phyloP scores from a whole-genome alignment of 2,888 invertebrate species.

The Apantesis nais region DNA sequence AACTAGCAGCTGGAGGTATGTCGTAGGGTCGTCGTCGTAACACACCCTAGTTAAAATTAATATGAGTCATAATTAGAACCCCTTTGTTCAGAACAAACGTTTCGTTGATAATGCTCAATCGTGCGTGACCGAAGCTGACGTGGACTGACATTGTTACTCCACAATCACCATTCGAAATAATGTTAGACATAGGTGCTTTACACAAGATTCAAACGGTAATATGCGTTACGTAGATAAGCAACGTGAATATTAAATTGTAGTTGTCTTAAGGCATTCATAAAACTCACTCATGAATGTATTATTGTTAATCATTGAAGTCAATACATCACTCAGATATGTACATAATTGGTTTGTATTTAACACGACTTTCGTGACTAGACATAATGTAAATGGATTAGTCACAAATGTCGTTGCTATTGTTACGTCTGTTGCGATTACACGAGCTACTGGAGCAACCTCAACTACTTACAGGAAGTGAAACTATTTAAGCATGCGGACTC shows the following conservation, averaged over 20 bases:
- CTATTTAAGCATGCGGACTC: slow-evolving; percentile 31
- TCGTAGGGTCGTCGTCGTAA: slow-evolving; percentile 16
- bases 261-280: slow-evolving; percentile 33
- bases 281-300: slow-evolving; percentile 22
- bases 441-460: slow-evolving; percentile 39
- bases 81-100: slow-evolving; percentile 44
- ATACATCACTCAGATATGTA: slow-evolving; percentile 47
- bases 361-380: slow-evolving; percentile 62
- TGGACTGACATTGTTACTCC: slow-evolving; percentile 35
- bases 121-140: slow-evolving; percentile 50
- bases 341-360: slow-evolving; percentile 52
- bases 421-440: slow-evolving; percentile 53
- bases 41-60: slow-evolving; percentile 37
- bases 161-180: slow-evolving; percentile 36
- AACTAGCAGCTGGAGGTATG: slow-evolving; percentile 33
- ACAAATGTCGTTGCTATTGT: slow-evolving; percentile 59
- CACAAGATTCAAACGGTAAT: slow-evolving; percentile 21
- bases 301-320: slow-evolving; percentile 25
- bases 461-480: slow-evolving; percentile 40
- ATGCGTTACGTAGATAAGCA: slow-evolving; percentile 30
- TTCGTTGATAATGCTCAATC: slow-evolving; percentile 47
- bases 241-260: slow-evolving; percentile 27
- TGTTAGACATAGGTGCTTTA: slow-evolving; percentile 27
- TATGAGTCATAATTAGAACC: slow-evolving; percentile 47
- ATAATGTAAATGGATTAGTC: slow-evolving; percentile 60